Evolutionary conservation across 2,797 vertebrate species (phyloP).

Genomic region (Rhabdophis nuchalis): DNA sequence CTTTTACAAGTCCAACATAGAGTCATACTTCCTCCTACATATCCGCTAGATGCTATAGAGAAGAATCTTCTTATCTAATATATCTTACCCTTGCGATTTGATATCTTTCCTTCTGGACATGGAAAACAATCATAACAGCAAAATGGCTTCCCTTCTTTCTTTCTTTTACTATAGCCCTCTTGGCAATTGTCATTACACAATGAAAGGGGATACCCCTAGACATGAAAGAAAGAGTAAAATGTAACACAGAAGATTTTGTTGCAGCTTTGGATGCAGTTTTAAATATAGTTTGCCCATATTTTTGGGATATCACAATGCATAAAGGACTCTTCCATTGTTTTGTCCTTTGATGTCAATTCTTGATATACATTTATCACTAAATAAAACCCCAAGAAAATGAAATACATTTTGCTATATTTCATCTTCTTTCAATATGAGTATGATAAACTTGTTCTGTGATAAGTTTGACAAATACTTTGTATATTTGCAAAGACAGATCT

Average conservation of each 20-base stretch:
- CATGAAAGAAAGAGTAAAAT: neutral
- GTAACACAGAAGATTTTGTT: neutral
- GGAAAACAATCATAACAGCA: slow-evolving; percentile 7
- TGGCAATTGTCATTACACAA: neutral
- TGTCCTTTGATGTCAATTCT: neutral
- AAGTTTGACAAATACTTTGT: neutral
- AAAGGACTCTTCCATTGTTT: neutral
- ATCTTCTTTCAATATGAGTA: neutral
- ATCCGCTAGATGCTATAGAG: too few species aligned
- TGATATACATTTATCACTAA: neutral
- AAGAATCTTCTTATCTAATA: neutral
- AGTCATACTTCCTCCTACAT: neutral
- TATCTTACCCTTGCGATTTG: neutral
- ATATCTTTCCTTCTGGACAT: neutral
- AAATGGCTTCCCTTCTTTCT: neutral
- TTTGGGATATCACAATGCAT: neutral
- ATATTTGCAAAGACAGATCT: neutral
- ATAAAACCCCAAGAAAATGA: neutral
- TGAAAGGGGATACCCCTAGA: neutral
- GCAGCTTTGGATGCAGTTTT: neutral
- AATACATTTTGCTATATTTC: neutral
- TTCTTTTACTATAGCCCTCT: neutral
- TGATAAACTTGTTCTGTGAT: neutral
- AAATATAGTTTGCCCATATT: neutral
- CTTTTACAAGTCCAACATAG: neutral